Evolutionary conservation across 1,140 invertebrate species (phyloP), one percentile per base, ranked within the genome.

Genomic region (Hermetia illucens): DNA sequence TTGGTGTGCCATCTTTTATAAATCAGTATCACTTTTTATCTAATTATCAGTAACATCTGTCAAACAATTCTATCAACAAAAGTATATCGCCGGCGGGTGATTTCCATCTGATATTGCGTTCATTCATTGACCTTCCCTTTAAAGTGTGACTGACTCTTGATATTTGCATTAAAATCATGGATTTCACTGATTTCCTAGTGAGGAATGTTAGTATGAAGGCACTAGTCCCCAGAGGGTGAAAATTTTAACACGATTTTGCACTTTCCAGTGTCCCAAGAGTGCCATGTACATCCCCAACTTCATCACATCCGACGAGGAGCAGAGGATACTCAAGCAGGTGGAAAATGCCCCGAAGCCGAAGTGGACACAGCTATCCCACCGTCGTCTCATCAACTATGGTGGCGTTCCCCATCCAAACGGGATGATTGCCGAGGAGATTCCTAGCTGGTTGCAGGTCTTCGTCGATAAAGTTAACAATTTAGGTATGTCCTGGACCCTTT

Each of bases 331-430:
- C 22, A 68, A 72, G 32, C 68, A 72, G 42, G 75, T 97, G 10
- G 79, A 91, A 53, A 63, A 64, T 33, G 75, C 75, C 17, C 92
- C 94, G 5, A 84, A 89, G 58, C 90, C 93, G 22, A 95, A 95
- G 63, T 98, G 94, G 94, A 93, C 87, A 4, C 82, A 88, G 55
- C 66, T 98, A 20, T 77, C 78, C 16, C 82, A 95, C 58, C 69
- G 94, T 43, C 71, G 91, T 46, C 64, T 98, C 9, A 90, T 98
- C 63, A 95, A 97, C 62, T 98, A 93, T 80, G 94, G 94, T 50
- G 92, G 93, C 0, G 66, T 92, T 29, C 91, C 90, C 4, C 88
- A 93, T 61, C 69, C 70, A 2, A 92, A 91, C 57, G 92, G 92
- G 39, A 95, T 96, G 89, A 78, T 96, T 45, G 74, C 81, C n/a